phyloP scores from a whole-genome alignment of 2,113 vertebrate species.

The Dasyprocta punctata region DNA sequence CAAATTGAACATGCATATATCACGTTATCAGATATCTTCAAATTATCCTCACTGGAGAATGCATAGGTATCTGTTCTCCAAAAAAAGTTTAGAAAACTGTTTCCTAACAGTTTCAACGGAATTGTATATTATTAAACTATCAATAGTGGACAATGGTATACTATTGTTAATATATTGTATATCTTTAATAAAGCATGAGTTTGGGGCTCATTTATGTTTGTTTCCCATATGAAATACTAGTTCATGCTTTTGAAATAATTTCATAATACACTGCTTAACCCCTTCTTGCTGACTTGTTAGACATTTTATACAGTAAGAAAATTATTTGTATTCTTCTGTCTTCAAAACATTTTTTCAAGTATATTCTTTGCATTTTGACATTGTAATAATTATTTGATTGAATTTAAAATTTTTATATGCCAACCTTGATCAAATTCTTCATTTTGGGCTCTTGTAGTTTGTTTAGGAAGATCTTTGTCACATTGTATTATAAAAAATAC shows the following conservation, averaged over 20 bases:
- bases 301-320: background rate
- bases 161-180: background rate
- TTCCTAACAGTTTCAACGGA: background rate
- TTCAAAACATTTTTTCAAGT: background rate
- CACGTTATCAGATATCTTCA: background rate
- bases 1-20: background rate
- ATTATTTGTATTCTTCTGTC: background rate
- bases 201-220: background rate
- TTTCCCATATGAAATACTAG: background rate
- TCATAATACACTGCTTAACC: background rate
- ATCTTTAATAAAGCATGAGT: background rate
- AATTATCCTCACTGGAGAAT: background rate
- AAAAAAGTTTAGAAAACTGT: background rate
- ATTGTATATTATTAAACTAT: background rate
- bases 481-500: slow-evolving; percentile 10
- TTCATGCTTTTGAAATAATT: slow-evolving; percentile 21
- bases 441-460: background rate
- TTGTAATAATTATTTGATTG: slow-evolving; percentile 12
- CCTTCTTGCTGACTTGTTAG: slow-evolving; percentile 17
- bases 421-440: background rate
- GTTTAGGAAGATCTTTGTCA: background rate
- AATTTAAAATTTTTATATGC: background rate
- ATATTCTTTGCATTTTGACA: background rate
- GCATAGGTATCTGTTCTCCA: background rate
- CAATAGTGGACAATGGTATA: background rate